Evolutionary conservation across 1,140 invertebrate species (phyloP).

Genomic region (Pseudomyrmex concolor): DNA sequence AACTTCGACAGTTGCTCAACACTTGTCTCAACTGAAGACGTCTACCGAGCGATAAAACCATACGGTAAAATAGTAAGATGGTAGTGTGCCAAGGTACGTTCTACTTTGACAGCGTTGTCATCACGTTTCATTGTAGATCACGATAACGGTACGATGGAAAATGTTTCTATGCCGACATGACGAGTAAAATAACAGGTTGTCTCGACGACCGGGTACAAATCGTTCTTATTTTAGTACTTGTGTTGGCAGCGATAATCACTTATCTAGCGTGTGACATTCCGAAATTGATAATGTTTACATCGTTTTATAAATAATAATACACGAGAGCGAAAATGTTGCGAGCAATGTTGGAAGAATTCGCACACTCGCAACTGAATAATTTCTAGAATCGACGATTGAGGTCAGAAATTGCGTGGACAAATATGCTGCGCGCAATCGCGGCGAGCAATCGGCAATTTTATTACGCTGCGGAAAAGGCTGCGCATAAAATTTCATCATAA

Average conservation of each 20-base stretch:
- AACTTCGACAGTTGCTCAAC: slow-evolving; percentile 5
- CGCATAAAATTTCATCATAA: slow-evolving; percentile 22
- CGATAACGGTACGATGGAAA: slow-evolving; percentile 23
- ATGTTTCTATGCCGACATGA: slow-evolving; percentile 14
- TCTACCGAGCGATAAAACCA: slow-evolving; percentile 4
- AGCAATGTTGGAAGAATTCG: neutral
- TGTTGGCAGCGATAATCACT: slow-evolving; percentile 38
- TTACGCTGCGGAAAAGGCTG: neutral
- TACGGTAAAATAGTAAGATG: neutral
- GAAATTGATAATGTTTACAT: slow-evolving; percentile 22
- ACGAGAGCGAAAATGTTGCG: neutral
- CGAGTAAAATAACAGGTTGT: slow-evolving; percentile 49
- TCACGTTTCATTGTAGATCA: slow-evolving; percentile 15
- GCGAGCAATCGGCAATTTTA: slow-evolving; percentile 4
- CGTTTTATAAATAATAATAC: neutral
- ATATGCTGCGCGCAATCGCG: slow-evolving; percentile 20
- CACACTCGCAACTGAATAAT: neutral
- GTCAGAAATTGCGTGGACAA: slow-evolving; percentile 10
- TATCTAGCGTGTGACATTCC: slow-evolving; percentile 28
- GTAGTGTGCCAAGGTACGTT: slow-evolving; percentile 35
- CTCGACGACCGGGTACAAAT: slow-evolving; percentile 48
- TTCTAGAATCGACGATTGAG: neutral
- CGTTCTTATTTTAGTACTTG: slow-evolving; percentile 24
- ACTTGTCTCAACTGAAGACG: neutral
- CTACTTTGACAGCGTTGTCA: slow-evolving; percentile 57